These are phyloP conservation scores for Dichetophora obliterata DNA, from an alignment of 2,888 invertebrate genomes.

Conservation along the genomic window DNA sequence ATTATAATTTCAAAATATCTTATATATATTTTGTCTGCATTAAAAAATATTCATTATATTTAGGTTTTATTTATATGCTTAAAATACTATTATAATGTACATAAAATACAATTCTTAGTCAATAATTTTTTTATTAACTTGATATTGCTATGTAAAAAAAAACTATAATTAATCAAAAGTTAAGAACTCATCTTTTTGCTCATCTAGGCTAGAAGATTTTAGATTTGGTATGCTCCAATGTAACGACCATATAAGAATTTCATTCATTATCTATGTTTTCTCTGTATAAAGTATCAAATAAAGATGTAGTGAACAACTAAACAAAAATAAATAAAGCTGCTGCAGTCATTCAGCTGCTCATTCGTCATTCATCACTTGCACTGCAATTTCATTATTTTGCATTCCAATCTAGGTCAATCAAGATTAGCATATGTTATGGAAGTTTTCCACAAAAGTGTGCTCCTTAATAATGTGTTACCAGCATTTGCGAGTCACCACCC, in stretches of 20 bases:
- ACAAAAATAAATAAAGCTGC: not conserved
- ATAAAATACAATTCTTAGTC: not conserved
- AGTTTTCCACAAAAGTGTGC: not conserved
- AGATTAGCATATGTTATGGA: slow-evolving; percentile 1
- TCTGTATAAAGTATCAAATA: slow-evolving; percentile 6
- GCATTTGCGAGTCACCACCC: not conserved
- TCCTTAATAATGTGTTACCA: not conserved
- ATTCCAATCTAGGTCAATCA: not conserved
- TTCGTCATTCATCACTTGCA: not conserved
- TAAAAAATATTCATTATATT: slow-evolving; percentile 3
- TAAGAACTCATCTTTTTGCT: not conserved
- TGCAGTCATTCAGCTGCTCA: not conserved
- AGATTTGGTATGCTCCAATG: slow-evolving; percentile 8
- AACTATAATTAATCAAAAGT: not conserved
- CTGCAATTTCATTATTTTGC: not conserved
- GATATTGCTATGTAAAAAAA: not conserved
- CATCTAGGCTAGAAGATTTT: not conserved
- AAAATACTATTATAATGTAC: not conserved
- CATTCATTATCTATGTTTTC: slow-evolving; percentile 5
- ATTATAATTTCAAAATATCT: not conserved
- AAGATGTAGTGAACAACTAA: not conserved
- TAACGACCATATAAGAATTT: slow-evolving; percentile 3
- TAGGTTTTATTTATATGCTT: slow-evolving; percentile 15
- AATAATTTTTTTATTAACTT: not conserved
- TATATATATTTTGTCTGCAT: not conserved